These are phyloP conservation scores for Lutjanus campechanus DNA, from an alignment of 2,797 vertebrate genomes.

Conservation along the genomic window DNA sequence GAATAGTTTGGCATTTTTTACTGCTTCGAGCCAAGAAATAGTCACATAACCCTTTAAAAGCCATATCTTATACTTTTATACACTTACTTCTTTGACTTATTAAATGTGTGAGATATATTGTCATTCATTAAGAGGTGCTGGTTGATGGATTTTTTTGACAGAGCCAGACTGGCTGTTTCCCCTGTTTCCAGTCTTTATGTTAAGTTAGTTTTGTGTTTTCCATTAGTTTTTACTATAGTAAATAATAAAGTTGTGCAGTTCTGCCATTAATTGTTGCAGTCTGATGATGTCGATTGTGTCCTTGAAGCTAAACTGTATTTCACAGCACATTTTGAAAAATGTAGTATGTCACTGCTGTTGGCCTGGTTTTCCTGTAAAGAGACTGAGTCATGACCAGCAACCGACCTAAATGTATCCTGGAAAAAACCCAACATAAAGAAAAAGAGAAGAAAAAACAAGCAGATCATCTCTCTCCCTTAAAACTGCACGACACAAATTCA, in stretches of 20 bases:
- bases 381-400: constrained; percentile 1
- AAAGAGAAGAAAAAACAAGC: not conserved
- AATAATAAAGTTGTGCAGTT: not conserved
- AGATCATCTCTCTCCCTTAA: not conserved
- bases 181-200: not conserved
- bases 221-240: too few species aligned
- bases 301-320: constrained; percentile 20
- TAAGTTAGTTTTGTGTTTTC: not conserved
- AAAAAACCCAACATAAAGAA: not conserved
- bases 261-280: constrained; percentile 7
- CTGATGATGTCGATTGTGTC: constrained; percentile 11
- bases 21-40: not conserved
- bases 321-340: constrained; percentile 3
- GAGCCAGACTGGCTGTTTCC: not conserved
- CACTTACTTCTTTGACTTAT: not conserved
- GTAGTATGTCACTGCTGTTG: not conserved
- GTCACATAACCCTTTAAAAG: not conserved
- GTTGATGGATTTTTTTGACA: not conserved
- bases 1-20: too few species aligned
- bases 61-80: not conserved
- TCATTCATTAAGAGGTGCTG: not conserved
- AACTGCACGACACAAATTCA: not conserved
- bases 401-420: not conserved
- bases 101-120: not conserved
- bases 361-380: constrained; percentile 20